phyloP scores from a whole-genome alignment of 2,113 vertebrate genomes.

The Trachemys scripta region DNA sequence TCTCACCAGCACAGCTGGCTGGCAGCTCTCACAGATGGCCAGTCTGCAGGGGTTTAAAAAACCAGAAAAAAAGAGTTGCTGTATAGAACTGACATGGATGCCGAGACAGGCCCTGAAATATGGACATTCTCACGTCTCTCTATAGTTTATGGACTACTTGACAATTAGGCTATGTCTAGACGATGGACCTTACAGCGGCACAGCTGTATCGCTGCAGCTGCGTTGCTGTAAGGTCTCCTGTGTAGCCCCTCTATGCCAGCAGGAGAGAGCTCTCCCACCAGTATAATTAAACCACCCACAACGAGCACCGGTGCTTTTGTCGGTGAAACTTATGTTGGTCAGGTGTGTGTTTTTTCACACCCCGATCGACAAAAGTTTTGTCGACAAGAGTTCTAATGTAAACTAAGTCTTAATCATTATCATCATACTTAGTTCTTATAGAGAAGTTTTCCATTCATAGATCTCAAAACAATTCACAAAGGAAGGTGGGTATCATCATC shows the following conservation, averaged over 20 bases:
- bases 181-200: too few relatives aligned
- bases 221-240: too few relatives aligned
- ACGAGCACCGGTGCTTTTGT: too few relatives aligned
- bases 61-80: not conserved
- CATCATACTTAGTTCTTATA: accelerated
- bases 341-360: too few relatives aligned
- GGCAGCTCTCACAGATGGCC: constrained; percentile 14
- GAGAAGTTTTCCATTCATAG: accelerated
- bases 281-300: too few relatives aligned
- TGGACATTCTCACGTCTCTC: not conserved
- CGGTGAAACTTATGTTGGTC: too few relatives aligned
- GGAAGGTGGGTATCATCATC: not conserved
- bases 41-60: not conserved
- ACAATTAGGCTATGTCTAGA: too few relatives aligned
- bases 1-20: not conserved
- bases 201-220: too few relatives aligned
- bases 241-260: too few relatives aligned
- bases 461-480: not conserved
- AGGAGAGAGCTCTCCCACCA: too few relatives aligned
- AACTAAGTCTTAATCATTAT: not conserved
- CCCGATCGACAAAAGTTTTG: too few relatives aligned
- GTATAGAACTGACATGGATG: not conserved
- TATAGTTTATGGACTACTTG: not conserved
- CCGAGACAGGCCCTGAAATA: not conserved
- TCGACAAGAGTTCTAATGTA: too few relatives aligned